Evolutionary conservation across 2,888 invertebrate genomes (phyloP).

Genomic region (Drosophila pseudotakahashii): DNA sequence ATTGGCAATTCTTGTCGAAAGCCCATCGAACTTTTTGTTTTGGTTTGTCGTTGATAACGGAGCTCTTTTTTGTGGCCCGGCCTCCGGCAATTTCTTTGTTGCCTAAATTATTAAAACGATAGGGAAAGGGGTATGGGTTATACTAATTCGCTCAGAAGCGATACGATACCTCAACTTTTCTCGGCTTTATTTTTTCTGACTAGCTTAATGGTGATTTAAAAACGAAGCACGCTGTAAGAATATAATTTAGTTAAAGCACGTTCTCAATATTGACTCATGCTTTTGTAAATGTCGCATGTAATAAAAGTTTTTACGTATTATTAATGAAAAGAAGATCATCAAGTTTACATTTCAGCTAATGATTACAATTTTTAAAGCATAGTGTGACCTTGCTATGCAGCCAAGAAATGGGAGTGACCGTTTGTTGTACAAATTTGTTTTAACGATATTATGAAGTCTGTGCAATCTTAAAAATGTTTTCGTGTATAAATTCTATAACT

Average conservation of each 20-base stretch:
- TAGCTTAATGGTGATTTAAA: neutral
- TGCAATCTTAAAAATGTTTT: neutral
- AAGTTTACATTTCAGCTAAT: neutral
- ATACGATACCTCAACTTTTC: neutral
- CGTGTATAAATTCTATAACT: constrained; percentile 6
- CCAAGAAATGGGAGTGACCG: neutral
- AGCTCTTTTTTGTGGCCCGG: constrained; percentile 26
- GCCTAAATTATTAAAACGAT: constrained; percentile 19
- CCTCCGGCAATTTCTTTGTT: constrained; percentile 5
- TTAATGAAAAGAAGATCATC: neutral
- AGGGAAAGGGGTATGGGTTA: neutral
- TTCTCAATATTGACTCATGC: neutral
- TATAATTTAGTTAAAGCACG: neutral
- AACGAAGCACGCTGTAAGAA: neutral
- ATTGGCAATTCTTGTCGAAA: constrained; percentile 61
- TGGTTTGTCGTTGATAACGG: constrained; percentile 5
- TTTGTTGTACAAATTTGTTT: neutral
- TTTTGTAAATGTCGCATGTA: neutral
- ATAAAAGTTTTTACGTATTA: neutral
- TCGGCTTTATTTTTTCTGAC: neutral
- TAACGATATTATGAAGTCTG: neutral
- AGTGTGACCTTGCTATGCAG: neutral
- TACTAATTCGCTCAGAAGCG: neutral
- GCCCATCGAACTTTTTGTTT: constrained; percentile 50
- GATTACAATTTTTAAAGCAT: neutral